Evolutionary conservation across 2,888 invertebrate species (phyloP).

Genomic region (Metopia argyrocephala): DNA sequence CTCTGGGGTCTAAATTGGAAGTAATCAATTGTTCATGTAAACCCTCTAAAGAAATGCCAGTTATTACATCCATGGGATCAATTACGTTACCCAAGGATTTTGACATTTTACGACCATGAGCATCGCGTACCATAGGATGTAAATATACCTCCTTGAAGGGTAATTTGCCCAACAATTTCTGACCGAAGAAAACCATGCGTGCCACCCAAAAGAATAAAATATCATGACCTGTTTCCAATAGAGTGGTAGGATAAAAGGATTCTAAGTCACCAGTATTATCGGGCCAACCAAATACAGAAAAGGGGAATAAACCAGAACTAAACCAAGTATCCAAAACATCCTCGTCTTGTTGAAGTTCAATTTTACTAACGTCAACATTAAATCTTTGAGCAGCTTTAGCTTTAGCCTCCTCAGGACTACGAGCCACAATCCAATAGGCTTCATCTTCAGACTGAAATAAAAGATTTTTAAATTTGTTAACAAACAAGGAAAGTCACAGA

Average conservation of each 20-base stretch:
- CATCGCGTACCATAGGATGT: constrained; percentile 98
- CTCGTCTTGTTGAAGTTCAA: constrained; percentile 87
- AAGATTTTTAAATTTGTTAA: neutral
- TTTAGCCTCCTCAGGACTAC: constrained; percentile 86
- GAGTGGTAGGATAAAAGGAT: constrained; percentile 93
- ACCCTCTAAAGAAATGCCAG: constrained; percentile 89
- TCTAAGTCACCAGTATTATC: constrained; percentile 85
- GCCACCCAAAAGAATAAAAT: constrained; percentile 99
- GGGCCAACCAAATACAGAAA: constrained; percentile 98
- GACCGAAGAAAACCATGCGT: constrained; percentile 98
- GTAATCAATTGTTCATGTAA: constrained; percentile 86
- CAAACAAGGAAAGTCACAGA: neutral
- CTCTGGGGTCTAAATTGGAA: constrained; percentile 92
- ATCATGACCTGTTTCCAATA: constrained; percentile 98
- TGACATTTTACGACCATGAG: constrained; percentile 99
- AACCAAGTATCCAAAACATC: constrained; percentile 99
- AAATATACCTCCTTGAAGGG: constrained; percentile 96
- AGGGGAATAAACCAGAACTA: constrained; percentile 97
- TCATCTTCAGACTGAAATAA: constrained; percentile 78
- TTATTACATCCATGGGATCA: constrained; percentile 97
- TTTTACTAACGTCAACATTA: constrained; percentile 80
- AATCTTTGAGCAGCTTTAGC: constrained; percentile 88
- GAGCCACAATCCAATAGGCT: constrained; percentile 89
- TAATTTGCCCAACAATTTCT: constrained; percentile 90
- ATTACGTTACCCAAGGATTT: constrained; percentile 99